These are phyloP conservation scores for Apodemia duryi DNA, from an alignment of 2,888 invertebrate species.

Conservation along the genomic window DNA sequence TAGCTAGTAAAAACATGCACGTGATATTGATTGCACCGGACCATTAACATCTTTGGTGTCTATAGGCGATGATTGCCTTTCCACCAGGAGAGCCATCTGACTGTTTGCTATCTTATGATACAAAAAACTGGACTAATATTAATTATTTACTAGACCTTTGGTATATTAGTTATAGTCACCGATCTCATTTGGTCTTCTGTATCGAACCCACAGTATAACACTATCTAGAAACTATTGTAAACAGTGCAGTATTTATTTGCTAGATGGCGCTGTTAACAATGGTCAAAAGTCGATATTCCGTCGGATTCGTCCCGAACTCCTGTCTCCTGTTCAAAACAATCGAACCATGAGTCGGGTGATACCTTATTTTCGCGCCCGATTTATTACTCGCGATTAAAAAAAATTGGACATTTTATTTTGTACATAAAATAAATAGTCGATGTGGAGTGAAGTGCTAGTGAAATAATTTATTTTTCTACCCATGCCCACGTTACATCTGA, in stretches of 20 bases:
- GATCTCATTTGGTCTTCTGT: too few species aligned
- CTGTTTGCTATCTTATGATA: too few species aligned
- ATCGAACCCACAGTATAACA: too few species aligned
- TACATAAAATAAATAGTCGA: slow-evolving; percentile 35
- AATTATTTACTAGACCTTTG: too few species aligned
- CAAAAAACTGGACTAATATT: too few species aligned
- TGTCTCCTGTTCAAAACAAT: slow-evolving; percentile 59
- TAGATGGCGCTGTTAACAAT: slow-evolving; percentile 31
- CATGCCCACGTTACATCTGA: slow-evolving; percentile 74
- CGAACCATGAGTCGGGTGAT: slow-evolving; percentile 53
- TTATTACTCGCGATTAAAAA: slow-evolving; percentile 42
- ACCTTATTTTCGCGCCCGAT: slow-evolving; percentile 61
- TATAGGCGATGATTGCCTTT: too few species aligned
- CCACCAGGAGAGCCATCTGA: too few species aligned
- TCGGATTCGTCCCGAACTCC: slow-evolving; percentile 28
- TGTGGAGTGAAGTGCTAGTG: slow-evolving; percentile 56
- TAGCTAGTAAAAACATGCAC: too few species aligned
- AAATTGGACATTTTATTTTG: slow-evolving; percentile 35
- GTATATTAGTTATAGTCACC: too few species aligned
- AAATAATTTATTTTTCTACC: slow-evolving; percentile 35
- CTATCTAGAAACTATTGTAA: too few species aligned
- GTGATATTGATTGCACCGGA: too few species aligned
- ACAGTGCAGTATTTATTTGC: not conserved
- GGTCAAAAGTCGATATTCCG: slow-evolving; percentile 49
- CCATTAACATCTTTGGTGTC: too few species aligned